Conservation (phyloP, 1,140 invertebrate genomes). For the Archivesica marissinica region DNA sequence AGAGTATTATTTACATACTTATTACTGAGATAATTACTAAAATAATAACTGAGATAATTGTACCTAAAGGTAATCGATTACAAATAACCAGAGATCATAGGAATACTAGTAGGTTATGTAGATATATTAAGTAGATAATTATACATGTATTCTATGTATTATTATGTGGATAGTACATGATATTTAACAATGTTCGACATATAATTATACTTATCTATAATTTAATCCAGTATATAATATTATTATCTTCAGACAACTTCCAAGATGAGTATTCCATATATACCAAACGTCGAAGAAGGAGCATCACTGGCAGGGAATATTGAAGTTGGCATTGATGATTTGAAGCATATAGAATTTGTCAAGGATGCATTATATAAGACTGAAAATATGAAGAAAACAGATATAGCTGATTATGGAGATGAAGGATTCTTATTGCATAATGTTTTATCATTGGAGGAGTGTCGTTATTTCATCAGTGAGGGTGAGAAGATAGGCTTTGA, state of each 20-base stretch:
- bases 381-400: constrained; percentile 41
- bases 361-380: background rate
- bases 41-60: too few species aligned
- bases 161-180: too few species aligned
- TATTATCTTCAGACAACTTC: too few species aligned
- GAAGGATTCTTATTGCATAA: constrained; percentile 76
- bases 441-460: constrained; percentile 68
- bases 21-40: too few species aligned
- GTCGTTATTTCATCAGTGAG: constrained; percentile 68
- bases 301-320: constrained; percentile 66
- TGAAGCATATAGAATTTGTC: constrained; percentile 28
- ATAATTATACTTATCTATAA: too few species aligned
- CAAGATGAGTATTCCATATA: constrained; percentile 57
- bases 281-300: constrained; percentile 65
- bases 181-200: too few species aligned
- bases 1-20: too few species aligned
- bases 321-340: constrained; percentile 45
- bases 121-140: background rate
- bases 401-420: constrained; percentile 75
- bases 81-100: too few species aligned
- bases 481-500: constrained; percentile 74
- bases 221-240: too few species aligned
- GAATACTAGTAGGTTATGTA: too few species aligned
- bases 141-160: too few species aligned
- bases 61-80: too few species aligned